phyloP scores from a whole-genome alignment of 2,888 invertebrate genomes.

The Onchidella celtica region DNA sequence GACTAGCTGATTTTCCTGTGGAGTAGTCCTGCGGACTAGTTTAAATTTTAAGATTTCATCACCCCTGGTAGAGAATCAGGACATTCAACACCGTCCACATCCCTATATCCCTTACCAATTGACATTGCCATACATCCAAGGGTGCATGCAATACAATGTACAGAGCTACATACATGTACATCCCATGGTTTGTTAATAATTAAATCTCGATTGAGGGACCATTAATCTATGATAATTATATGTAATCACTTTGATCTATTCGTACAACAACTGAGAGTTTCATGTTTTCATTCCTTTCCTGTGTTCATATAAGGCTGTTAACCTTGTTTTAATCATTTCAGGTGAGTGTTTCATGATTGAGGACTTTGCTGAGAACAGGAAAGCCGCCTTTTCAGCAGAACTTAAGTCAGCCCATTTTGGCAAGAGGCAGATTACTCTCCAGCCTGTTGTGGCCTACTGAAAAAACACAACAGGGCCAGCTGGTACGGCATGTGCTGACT shows the following conservation, averaged over 20 bases:
- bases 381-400: slow-evolving; percentile 3
- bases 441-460: slow-evolving; percentile 12
- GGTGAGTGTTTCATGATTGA: background rate
- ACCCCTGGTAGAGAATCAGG: too few species aligned
- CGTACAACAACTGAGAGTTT: background rate
- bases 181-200: too few species aligned
- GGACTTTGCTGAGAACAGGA: slow-evolving; percentile 37
- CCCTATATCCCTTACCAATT: too few species aligned
- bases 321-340: background rate
- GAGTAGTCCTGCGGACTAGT: too few species aligned
- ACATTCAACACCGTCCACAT: too few species aligned
- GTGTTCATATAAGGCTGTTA: background rate
- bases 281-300: background rate
- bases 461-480: background rate
- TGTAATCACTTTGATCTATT: background rate
- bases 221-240: too few species aligned
- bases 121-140: too few species aligned
- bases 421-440: slow-evolving; percentile 27
- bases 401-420: slow-evolving; percentile 33
- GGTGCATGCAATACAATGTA: too few species aligned
- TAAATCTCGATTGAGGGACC: too few species aligned
- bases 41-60: too few species aligned
- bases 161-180: too few species aligned
- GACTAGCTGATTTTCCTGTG: too few species aligned
- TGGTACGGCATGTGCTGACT: slow-evolving; percentile 11